Percentiles rank a stretch among this genome's conserved stretches.
These are phyloP conservation scores for Poliocrania exsul DNA, from an alignment of 2,797 vertebrate species.

Conservation along the genomic window DNA sequence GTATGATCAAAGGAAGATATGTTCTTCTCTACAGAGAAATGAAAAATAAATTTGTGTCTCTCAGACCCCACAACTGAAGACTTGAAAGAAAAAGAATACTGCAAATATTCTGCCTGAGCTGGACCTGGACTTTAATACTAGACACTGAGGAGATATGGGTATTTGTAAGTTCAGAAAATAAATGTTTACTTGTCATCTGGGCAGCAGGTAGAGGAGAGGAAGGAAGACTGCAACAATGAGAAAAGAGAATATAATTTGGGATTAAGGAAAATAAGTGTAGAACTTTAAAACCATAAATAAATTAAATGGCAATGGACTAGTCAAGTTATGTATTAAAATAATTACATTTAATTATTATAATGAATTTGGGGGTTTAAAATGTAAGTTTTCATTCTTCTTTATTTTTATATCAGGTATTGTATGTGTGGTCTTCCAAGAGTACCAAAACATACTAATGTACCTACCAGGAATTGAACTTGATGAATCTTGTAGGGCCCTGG, in stretches of 20 bases:
- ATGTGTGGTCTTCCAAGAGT: not conserved
- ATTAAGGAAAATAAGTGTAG: not conserved
- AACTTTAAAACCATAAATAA: not conserved
- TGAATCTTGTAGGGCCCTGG: not conserved
- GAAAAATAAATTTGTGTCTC: not conserved
- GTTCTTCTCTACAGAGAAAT: not conserved
- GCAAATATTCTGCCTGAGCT: not conserved
- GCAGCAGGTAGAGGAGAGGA: not conserved
- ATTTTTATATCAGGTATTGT: not conserved
- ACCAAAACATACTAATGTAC: not conserved
- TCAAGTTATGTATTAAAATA: not conserved
- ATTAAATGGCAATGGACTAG: not conserved
- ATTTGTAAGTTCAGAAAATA: not conserved
- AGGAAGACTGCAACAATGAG: not conserved
- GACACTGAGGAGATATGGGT: not conserved
- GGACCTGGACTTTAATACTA: not conserved
- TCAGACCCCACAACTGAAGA: not conserved
- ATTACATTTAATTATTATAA: not conserved
- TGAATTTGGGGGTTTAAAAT: not conserved
- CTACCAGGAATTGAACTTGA: not conserved
- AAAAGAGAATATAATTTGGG: not conserved
- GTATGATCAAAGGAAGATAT: not conserved
- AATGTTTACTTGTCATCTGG: not conserved
- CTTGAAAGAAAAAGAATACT: not conserved
- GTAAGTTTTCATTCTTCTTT: not conserved